Percentiles rank a stretch among this genome's conserved stretches.
These are phyloP conservation scores for Gryon sp. DNA, from an alignment of 1,140 invertebrate species.

Conservation along the genomic window DNA sequence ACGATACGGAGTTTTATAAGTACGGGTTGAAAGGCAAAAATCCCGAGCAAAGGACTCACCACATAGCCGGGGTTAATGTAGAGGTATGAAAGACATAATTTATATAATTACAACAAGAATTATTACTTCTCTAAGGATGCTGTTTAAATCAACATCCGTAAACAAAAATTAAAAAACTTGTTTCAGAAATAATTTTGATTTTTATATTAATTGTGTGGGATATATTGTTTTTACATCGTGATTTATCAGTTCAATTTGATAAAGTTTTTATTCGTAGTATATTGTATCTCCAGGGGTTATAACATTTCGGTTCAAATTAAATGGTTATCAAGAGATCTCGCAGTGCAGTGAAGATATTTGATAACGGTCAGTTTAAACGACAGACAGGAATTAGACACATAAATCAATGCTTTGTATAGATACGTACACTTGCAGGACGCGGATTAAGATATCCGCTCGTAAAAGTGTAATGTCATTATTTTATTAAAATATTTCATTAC, in stretches of 20 bases:
- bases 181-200: no score
- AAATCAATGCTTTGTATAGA: constrained; percentile 13
- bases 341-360: constrained; percentile 8
- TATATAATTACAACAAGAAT: background rate
- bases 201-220: no score
- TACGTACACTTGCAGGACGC: constrained; percentile 9
- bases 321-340: constrained; percentile 31
- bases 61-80: constrained; percentile 86
- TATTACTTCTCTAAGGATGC: no score
- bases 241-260: no score
- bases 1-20: constrained; percentile 92
- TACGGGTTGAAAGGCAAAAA: constrained; percentile 84
- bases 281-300: constrained; percentile 26
- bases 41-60: constrained; percentile 83
- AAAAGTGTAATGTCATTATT: no score
- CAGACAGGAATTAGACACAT: constrained; percentile 22
- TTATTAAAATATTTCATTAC: no score
- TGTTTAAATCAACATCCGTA: no score
- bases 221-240: no score
- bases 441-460: constrained; percentile 15
- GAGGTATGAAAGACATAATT: constrained; percentile 82
- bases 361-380: constrained; percentile 25
- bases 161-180: no score
- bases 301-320: constrained; percentile 52
- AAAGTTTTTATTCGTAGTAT: no score